Conservation (phyloP, 2,888 invertebrate species). For the Strigamia maritima region DNA sequence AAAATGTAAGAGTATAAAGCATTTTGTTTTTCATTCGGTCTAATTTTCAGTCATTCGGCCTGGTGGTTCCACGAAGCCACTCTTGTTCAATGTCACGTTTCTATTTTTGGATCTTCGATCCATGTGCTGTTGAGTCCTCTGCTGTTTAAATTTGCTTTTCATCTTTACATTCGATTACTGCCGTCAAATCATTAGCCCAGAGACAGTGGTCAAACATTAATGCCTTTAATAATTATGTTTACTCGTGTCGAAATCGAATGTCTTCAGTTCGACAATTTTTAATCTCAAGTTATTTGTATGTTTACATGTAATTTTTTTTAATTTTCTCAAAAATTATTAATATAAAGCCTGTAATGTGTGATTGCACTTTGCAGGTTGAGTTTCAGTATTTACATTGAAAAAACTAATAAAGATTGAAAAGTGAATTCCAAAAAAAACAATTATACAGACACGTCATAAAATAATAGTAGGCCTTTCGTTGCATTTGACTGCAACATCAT, state of each 20-base stretch:
- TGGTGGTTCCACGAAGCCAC: slow-evolving; percentile 4
- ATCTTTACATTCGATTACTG: slow-evolving; percentile 3
- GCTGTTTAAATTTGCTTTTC: slow-evolving; percentile 1
- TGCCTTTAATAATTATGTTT: neutral
- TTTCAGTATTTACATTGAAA: too few species aligned
- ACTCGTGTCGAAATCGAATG: neutral
- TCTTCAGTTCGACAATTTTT: neutral
- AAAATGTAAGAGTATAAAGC: neutral
- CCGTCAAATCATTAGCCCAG: slow-evolving; percentile 4
- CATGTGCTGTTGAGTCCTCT: neutral
- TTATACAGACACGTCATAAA: too few species aligned
- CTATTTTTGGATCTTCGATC: slow-evolving; percentile 4
- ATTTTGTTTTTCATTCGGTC: neutral
- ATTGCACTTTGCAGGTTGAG: too few species aligned
- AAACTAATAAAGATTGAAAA: too few species aligned
- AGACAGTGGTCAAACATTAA: neutral
- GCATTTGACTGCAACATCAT: too few species aligned
- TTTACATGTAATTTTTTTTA: too few species aligned
- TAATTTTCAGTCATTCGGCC: neutral
- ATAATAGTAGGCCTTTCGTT: too few species aligned
- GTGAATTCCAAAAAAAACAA: too few species aligned
- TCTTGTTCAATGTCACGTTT: slow-evolving; percentile 4
- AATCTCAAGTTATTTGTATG: neutral
- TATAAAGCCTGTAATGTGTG: too few species aligned
- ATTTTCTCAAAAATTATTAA: too few species aligned